These are phyloP conservation scores for Ophion ventricosus DNA, from an alignment of 2,888 invertebrate genomes.

Conservation along the genomic window DNA sequence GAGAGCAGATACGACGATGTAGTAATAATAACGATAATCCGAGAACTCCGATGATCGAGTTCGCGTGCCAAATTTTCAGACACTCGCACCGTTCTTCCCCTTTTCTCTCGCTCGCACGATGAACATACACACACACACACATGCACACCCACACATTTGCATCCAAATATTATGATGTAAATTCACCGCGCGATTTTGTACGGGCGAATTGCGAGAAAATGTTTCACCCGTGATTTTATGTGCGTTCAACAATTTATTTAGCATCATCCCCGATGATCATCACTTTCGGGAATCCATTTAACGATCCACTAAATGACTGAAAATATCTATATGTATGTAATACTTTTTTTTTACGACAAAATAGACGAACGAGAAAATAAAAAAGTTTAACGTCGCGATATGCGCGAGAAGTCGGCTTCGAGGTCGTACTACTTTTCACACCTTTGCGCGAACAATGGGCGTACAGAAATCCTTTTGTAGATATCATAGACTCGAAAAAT, in stretches of 20 bases:
- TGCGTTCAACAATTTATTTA: slow-evolving; percentile 32
- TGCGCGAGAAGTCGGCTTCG: not conserved
- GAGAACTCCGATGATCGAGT: not conserved
- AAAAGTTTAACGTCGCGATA: not conserved
- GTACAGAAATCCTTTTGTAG: not conserved
- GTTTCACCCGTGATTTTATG: slow-evolving; percentile 33
- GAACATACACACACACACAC: no score
- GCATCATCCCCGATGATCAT: slow-evolving; percentile 18
- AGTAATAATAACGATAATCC: slow-evolving; percentile 17
- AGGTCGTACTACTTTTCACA: slow-evolving; percentile 36
- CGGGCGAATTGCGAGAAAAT: slow-evolving; percentile 28
- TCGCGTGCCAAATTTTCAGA: slow-evolving; percentile 35
- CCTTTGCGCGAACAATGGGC: slow-evolving; percentile 36
- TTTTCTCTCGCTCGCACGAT: no score
- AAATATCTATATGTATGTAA: not conserved
- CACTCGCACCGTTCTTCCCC: slow-evolving; percentile 19
- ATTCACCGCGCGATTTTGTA: slow-evolving; percentile 18
- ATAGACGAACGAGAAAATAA: not conserved
- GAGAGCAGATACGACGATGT: slow-evolving; percentile 7
- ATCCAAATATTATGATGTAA: slow-evolving; percentile 19
- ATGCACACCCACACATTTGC: not conserved
- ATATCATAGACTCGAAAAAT: not conserved
- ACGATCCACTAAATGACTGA: slow-evolving; percentile 24
- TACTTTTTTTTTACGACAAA: not conserved
- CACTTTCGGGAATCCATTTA: slow-evolving; percentile 28